Conservation (phyloP, 2,888 invertebrate species). For the Habroteleia sp. region DNA sequence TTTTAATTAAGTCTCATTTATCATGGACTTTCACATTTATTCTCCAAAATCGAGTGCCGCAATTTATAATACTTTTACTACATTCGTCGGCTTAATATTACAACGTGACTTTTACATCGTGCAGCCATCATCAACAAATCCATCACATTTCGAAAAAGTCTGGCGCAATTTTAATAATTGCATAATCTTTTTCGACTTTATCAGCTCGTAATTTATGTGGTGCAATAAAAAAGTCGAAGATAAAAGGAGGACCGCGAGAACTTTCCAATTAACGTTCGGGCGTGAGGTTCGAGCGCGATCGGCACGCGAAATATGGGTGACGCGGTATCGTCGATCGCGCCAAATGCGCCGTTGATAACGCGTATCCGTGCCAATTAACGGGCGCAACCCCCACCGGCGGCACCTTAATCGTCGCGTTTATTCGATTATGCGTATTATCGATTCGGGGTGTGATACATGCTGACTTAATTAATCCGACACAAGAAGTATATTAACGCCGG, state of each 20-base stretch:
- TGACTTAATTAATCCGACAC: constrained; percentile 38
- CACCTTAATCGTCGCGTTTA: constrained; percentile 11
- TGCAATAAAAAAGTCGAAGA: constrained; percentile 32
- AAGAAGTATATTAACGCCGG: constrained; percentile 17
- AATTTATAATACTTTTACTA: too few species aligned
- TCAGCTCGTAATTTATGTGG: constrained; percentile 25
- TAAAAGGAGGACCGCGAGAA: constrained; percentile 31
- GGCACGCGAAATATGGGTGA: constrained; percentile 58
- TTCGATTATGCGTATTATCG: constrained; percentile 32
- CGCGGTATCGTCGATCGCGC: constrained; percentile 57
- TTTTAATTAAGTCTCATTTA: too few species aligned
- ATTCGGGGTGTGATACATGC: constrained; percentile 20
- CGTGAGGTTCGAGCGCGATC: constrained; percentile 22
- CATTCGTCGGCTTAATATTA: too few species aligned
- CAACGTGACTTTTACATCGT: too few species aligned
- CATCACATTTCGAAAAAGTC: not conserved
- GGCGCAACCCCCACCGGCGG: constrained; percentile 36
- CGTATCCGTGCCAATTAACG: constrained; percentile 63
- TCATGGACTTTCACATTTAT: too few species aligned
- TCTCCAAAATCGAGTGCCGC: too few species aligned
- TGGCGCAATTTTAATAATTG: too few species aligned
- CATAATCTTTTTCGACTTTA: too few species aligned
- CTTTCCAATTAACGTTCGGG: constrained; percentile 52
- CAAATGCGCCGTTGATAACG: constrained; percentile 55
- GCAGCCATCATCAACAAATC: too few species aligned